Conservation (phyloP, 2,888 invertebrate species). For the Pachycephus smyrnensis region DNA sequence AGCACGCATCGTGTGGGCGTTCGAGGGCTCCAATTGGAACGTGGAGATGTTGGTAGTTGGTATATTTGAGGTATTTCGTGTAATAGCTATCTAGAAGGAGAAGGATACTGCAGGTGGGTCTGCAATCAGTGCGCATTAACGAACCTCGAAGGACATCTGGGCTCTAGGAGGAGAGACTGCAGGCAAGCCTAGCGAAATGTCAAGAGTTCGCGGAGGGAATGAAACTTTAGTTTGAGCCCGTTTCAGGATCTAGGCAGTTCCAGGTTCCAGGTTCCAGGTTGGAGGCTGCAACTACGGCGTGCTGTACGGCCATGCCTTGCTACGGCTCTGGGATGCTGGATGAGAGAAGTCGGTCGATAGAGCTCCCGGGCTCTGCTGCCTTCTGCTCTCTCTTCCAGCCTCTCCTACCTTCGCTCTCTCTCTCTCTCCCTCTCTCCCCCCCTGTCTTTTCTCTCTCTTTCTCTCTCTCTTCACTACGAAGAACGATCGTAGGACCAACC, state of each 20-base stretch:
- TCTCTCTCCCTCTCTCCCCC: slow-evolving; percentile 18
- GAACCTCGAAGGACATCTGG: slow-evolving; percentile 52
- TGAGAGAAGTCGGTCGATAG: slow-evolving; percentile 64
- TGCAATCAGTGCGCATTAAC: slow-evolving; percentile 52
- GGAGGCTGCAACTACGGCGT: slow-evolving; percentile 47
- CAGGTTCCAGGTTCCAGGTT: slow-evolving; percentile 17
- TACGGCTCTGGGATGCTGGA: slow-evolving; percentile 57
- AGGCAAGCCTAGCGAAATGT: slow-evolving; percentile 46
- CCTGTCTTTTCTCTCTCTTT: slow-evolving; percentile 18
- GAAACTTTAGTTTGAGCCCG: slow-evolving; percentile 34
- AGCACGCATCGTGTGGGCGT: not conserved
- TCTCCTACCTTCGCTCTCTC: slow-evolving; percentile 12
- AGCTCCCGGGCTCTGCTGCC: slow-evolving; percentile 52
- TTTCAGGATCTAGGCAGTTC: slow-evolving; percentile 19
- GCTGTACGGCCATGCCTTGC: slow-evolving; percentile 9
- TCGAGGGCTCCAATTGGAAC: not conserved
- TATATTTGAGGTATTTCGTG: no score
- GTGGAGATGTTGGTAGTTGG: no score
- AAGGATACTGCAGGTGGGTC: slow-evolving; percentile 20
- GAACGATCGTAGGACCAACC: slow-evolving; percentile 7
- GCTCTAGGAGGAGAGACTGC: slow-evolving; percentile 30
- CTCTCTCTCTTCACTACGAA: slow-evolving; percentile 13
- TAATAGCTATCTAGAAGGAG: not conserved
- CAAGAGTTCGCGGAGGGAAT: slow-evolving; percentile 48
- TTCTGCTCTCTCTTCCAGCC: slow-evolving; percentile 11